These are phyloP conservation scores for Anoplolepis gracilipes DNA, from an alignment of 1,140 invertebrate genomes.

Conservation along the genomic window DNA sequence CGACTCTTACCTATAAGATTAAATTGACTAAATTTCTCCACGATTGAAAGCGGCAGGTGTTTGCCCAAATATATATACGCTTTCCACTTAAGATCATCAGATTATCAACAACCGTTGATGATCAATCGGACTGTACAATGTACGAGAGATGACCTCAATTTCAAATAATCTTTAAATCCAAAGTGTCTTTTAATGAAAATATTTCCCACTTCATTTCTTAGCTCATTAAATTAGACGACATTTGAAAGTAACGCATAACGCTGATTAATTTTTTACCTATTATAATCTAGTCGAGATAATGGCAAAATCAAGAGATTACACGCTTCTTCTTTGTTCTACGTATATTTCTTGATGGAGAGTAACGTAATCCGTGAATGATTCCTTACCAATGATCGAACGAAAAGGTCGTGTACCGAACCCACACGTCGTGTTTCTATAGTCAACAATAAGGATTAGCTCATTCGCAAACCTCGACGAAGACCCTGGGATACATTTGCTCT, in stretches of 20 bases:
- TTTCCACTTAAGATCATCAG: neutral
- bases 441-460: slow-evolving; percentile 72
- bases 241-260: neutral
- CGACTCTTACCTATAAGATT: slow-evolving; percentile 12
- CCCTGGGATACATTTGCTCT: slow-evolving; percentile 58
- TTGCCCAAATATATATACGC: neutral
- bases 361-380: slow-evolving; percentile 39
- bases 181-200: slow-evolving; percentile 4
- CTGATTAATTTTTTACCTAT: neutral
- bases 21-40: slow-evolving; percentile 14
- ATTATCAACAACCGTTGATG: neutral
- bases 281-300: neutral
- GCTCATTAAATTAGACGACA: neutral
- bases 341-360: neutral
- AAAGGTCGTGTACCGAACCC: slow-evolving; percentile 68
- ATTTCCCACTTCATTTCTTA: neutral
- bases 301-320: neutral
- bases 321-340: neutral
- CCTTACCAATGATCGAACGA: slow-evolving; percentile 37
- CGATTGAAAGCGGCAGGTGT: neutral
- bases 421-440: slow-evolving; percentile 34
- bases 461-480: slow-evolving; percentile 50
- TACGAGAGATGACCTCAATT: slow-evolving; percentile 10
- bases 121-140: neutral
- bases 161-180: no score